Percentiles rank a stretch among this genome's conserved stretches.
These are phyloP conservation scores for Petrophora chlorosata DNA, from an alignment of 2,888 invertebrate species.

Conservation along the genomic window DNA sequence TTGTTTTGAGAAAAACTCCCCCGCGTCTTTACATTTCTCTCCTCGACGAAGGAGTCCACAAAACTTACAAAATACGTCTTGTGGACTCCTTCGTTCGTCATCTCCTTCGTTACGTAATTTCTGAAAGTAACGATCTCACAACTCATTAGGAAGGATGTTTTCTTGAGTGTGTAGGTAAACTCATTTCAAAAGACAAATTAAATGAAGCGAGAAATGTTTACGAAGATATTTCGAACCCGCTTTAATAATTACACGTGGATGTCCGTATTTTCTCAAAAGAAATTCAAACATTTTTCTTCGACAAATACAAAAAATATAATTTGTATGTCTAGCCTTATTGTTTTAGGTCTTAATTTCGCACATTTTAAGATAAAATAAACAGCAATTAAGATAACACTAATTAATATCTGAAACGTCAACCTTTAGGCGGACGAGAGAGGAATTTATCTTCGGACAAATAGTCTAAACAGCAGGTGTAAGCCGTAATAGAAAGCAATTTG, in stretches of 20 bases:
- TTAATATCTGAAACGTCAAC: conserved; percentile 55
- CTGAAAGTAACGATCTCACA: background rate
- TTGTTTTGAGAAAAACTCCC: conserved; percentile 55
- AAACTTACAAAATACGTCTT: too few relatives aligned
- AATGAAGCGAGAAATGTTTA: background rate
- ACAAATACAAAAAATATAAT: background rate
- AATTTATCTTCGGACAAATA: conserved; percentile 64
- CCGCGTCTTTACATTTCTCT: conserved; percentile 2
- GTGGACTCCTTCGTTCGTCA: too few relatives aligned
- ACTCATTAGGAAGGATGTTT: conserved; percentile 10
- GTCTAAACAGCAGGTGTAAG: conserved; percentile 68
- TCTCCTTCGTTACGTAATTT: conserved; percentile 5
- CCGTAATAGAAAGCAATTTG: conserved; percentile 75
- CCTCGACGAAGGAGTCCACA: too few relatives aligned
- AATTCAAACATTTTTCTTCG: background rate
- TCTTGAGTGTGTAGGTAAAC: conserved; percentile 1
- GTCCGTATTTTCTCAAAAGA: too few relatives aligned
- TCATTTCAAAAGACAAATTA: conserved; percentile 1
- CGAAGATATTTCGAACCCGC: background rate
- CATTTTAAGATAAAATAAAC: conserved; percentile 22
- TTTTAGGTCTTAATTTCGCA: background rate
- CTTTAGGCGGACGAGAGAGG: conserved; percentile 50
- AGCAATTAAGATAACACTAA: conserved; percentile 45
- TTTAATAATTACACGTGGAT: too few relatives aligned
- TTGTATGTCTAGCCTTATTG: background rate